Base-by-base conservation (phyloP, 2,888 invertebrate species). In the Epinotia nisella region DNA sequence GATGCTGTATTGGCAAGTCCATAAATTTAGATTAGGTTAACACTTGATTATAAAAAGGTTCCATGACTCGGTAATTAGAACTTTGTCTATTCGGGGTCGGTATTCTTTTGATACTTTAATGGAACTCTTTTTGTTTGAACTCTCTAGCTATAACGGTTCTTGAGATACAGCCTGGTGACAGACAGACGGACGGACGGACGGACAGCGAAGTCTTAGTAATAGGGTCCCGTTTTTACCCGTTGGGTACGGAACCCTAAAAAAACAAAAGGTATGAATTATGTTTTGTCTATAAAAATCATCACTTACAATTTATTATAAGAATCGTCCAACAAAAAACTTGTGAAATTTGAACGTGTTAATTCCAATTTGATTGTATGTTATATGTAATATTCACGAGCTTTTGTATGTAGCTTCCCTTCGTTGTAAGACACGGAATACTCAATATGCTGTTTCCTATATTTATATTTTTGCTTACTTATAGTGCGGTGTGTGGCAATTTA, bases 401-500 rank as follows among this genome's bases (percentile, higher is more conserved):
- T 68, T 71, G 51, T 55, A 68, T 51, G 29, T 56, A 68, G 66
- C 59, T 56, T 55, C 19, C 39, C 45, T 24, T 51, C 71, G 72
- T 76, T 77, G 75, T 79, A 72, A 70, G 74, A 71, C 77, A 60
- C 72, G 78, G 70, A 82, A 82, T 82, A 82, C 82, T 82, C 82
- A 89, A 80, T 78, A 80, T 78, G 82, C 82, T 78, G 85, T 87
- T 86, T 89, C 87, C 87, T 89, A 85, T 83, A 62, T 74, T 74
- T 67, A 74, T 76, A 51, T 51, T 58, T 68, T 68, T 29, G 73
- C 64, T 51, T 72, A 58, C 21, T 64, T 58, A 17, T 71, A 71
- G 61, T 55, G 60, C 17, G 39, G 35, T 10, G 13, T 51, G 17
- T 53, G 56, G 39, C 49, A 58, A 65, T 65, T 65, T 11, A 58